Evolutionary conservation across 1,140 invertebrate genomes (phyloP).

Genomic region (Calycopis cecrops): DNA sequence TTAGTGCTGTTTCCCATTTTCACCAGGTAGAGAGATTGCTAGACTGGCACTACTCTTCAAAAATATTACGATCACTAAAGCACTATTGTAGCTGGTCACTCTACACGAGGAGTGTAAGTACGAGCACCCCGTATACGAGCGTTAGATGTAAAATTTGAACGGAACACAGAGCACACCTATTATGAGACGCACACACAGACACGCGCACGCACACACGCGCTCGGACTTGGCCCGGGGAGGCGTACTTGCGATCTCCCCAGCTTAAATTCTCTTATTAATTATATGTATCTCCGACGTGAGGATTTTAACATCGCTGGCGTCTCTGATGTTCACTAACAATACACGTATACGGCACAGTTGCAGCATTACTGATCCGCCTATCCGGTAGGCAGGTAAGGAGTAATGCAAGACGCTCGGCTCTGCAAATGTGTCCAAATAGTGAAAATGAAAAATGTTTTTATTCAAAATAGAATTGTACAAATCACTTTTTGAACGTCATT

Average conservation of each 20-base stretch:
- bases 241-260: slow-evolving; percentile 51
- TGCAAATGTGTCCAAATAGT: too few relatives aligned
- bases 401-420: too few relatives aligned
- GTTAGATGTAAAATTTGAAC: slow-evolving; percentile 71
- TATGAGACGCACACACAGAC: slow-evolving; percentile 64
- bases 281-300: slow-evolving; percentile 60
- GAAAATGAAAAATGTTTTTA: too few relatives aligned
- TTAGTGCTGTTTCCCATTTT: too few relatives aligned
- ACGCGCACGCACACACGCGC: slow-evolving; percentile 40
- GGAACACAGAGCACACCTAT: slow-evolving; percentile 60
- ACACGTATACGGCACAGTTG: neutral
- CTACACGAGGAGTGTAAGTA: too few relatives aligned
- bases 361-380: neutral
- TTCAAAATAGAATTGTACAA: too few relatives aligned
- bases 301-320: slow-evolving; percentile 30
- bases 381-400: too few relatives aligned
- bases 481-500: too few relatives aligned
- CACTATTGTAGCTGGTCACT: too few relatives aligned
- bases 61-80: too few relatives aligned
- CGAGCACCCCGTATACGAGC: slow-evolving; percentile 50
- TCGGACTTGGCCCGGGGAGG: slow-evolving; percentile 56
- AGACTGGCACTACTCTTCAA: too few relatives aligned
- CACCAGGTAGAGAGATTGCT: too few relatives aligned
- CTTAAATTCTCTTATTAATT: slow-evolving; percentile 67
- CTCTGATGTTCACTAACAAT: neutral